Evolutionary conservation across 2,797 vertebrate genomes (phyloP), one percentile per base, ranked within the genome.

Genomic region (Halcyon chelicuti): DNA sequence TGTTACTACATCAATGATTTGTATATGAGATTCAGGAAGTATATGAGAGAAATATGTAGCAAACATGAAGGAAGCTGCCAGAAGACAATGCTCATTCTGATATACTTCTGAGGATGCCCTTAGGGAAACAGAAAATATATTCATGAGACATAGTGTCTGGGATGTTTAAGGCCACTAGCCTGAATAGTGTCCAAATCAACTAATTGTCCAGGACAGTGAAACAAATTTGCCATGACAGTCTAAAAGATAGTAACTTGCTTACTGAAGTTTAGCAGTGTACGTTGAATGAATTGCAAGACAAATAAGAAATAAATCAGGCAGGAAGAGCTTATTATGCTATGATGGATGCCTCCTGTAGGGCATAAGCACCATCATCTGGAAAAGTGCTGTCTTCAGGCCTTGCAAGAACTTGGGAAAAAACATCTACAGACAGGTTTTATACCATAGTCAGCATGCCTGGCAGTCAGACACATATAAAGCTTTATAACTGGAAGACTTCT

Each of bases 301-400:
- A 94, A 86, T 86, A 93, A 81, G 79, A 90, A 91, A 78, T 84
- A 94, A 81, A 83, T 73, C 82, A 84, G 73, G 70, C 23, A 81
- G 67, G 51, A 80, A 86, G 42, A 92, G 73, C 81, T 90, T 91
- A 72, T 94, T 88, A 44, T 17, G 35, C 13, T 31, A 33, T 81
- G 79, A 94, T 87, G 49, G 57, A 92, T 96, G 58, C 22, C 42
- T 94, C 46, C 66, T 78, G 51, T 55, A 88, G 68, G 91, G 49
- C 6, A 57, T 29, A 94, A 87, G 29, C 31, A 93, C 49, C 37
- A 52, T 61, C 49, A 42, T 80, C 65, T 72, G 37, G 68, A 92
- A 94, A 94, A 94, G 5, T 83, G 58, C 49, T 89, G 33, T 61
- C 81, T 89, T 91, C 28, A 51, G 71, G 55, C 44, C 82, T 92